Evolutionary conservation across 2,113 vertebrate species (phyloP).

Genomic region (Atractosteus spatula): DNA sequence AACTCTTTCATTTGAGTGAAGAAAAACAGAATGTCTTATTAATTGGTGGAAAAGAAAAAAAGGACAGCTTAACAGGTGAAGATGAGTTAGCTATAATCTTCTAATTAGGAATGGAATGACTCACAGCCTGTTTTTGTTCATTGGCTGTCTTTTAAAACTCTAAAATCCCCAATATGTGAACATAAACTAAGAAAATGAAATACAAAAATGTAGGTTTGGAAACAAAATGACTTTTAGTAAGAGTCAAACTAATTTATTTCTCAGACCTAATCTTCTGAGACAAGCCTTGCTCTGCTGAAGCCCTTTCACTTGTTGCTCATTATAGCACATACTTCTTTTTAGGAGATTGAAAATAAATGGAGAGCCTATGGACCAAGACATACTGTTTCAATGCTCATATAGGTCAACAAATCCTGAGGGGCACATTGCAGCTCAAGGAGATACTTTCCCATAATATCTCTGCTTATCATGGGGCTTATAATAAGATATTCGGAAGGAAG

Average conservation of each 20-base stretch:
- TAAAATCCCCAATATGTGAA: background rate
- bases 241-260: background rate
- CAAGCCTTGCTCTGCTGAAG: background rate
- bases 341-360: background rate
- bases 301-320: conserved; percentile 9
- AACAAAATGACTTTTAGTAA: background rate
- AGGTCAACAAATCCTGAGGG: conserved; percentile 9
- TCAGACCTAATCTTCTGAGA: background rate
- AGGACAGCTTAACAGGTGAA: background rate
- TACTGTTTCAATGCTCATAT: background rate
- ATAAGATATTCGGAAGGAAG: background rate
- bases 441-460: background rate
- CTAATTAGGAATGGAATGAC: background rate
- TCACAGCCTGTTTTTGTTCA: background rate
- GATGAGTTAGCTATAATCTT: background rate
- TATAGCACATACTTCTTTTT: background rate
- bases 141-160: no score
- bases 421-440: background rate
- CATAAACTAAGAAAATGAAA: background rate
- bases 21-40: background rate
- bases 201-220: background rate
- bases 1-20: background rate
- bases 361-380: background rate
- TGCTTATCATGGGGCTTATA: conserved; percentile 3
- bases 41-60: background rate